Evolutionary conservation across 2,113 vertebrate species (phyloP).

Genomic region (Sceloporus undulatus): DNA sequence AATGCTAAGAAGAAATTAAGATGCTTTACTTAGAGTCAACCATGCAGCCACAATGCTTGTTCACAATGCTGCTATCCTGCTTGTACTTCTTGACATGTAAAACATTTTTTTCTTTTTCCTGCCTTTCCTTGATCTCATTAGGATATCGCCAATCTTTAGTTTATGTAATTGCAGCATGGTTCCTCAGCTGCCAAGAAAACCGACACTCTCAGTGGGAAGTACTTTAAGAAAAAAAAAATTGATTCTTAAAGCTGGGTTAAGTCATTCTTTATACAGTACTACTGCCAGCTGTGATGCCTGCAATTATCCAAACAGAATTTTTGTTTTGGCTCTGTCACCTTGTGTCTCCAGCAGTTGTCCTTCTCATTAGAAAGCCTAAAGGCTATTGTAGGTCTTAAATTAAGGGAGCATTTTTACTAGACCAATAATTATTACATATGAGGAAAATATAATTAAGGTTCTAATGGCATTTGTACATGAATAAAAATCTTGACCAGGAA

Average conservation of each 20-base stretch:
- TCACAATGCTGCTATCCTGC: background rate
- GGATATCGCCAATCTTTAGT: background rate
- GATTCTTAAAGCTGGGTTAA: slow-evolving; percentile 9
- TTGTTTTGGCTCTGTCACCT: background rate
- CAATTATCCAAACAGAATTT: slow-evolving; percentile 18
- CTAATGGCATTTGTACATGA: background rate
- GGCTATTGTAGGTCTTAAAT: background rate
- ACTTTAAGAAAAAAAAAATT: background rate
- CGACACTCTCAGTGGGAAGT: background rate
- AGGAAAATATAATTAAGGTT: background rate
- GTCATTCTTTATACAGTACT: background rate
- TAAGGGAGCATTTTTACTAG: background rate
- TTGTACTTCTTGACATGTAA: background rate
- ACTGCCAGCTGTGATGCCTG: background rate
- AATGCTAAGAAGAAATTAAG: background rate
- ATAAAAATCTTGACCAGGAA: background rate
- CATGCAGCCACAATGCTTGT: background rate
- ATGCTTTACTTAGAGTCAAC: background rate
- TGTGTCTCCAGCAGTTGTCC: background rate
- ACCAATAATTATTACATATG: background rate
- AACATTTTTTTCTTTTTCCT: background rate
- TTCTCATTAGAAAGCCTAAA: background rate
- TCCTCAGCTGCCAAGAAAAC: background rate
- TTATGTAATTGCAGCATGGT: background rate
- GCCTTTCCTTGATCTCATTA: slow-evolving; percentile 17